Evolutionary conservation across 1,140 invertebrate species (phyloP).

Genomic region (Formica exsecta): DNA sequence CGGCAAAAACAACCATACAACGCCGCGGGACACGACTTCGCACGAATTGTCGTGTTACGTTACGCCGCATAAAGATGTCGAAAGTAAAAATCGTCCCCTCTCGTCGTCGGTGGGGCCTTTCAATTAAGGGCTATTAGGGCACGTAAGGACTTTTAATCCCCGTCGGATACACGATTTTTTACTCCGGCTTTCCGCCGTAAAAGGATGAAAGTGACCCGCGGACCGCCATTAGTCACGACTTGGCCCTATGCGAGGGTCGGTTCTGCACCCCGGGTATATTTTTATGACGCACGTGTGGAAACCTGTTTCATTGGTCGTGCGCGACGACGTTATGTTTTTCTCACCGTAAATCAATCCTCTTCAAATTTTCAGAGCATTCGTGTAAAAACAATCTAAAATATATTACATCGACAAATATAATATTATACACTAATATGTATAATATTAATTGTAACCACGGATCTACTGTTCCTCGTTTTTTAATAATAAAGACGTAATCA

Average conservation of each 20-base stretch:
- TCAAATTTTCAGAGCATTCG: background rate
- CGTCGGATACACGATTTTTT: constrained; percentile 76
- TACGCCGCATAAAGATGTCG: constrained; percentile 75
- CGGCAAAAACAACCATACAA: constrained; percentile 14
- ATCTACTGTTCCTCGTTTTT: background rate
- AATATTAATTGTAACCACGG: background rate
- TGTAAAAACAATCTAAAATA: background rate
- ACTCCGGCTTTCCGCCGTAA: constrained; percentile 73
- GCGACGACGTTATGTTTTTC: constrained; percentile 19
- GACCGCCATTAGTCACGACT: constrained; percentile 77
- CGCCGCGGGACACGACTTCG: background rate
- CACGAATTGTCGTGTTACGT: constrained; percentile 46
- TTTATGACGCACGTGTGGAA: constrained; percentile 77
- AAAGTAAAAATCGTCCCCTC: constrained; percentile 64
- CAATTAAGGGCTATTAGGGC: constrained; percentile 80
- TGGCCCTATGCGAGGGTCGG: constrained; percentile 38
- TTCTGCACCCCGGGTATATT: constrained; percentile 64
- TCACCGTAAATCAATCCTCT: background rate
- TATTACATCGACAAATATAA: too few relatives aligned
- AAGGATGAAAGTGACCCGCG: constrained; percentile 74
- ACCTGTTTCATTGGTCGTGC: constrained; percentile 77
- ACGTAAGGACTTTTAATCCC: constrained; percentile 77
- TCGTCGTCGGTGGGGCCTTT: constrained; percentile 68
- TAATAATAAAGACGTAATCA: background rate
- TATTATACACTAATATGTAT: too few relatives aligned